Evolutionary conservation across 2,113 vertebrate species (phyloP), one percentile per base, ranked within the genome.

Genomic region (Verasper variegatus): DNA sequence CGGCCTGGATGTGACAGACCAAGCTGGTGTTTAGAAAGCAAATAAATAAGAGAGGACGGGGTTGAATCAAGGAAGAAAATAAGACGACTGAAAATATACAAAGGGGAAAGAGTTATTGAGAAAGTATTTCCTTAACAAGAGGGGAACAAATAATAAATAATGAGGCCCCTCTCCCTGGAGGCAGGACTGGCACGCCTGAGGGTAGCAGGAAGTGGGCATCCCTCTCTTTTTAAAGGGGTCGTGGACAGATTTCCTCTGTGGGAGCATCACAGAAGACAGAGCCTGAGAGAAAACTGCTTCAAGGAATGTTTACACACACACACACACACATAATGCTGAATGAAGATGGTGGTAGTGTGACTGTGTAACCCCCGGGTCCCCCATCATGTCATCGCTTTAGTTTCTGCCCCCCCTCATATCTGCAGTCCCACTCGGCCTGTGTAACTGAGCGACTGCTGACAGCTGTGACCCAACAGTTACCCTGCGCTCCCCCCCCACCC

Each of bases 61-160:
- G 58, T 76, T 76, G 85, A 91, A 88, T 89, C 76, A 83, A 85
- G 84, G 92, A 88, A 87, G 88, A 94, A 91, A 91, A 92, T 90
- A 92, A 89, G 76, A 79, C 92, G 72, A 91, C 91, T 91, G 78
- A 87, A 94, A 94, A 94, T 93, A 95, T 93, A 94, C 94, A 93
- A 90, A 92, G 77, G 52, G 60, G 76, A 81, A 75, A 81, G 90
- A 88, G 87, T 84, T 82, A 88, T 93, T 91, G 92, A 92, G 90
- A 94, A 92, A 92, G 87, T 92, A 93, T 94, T 93, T 94, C 86
- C 89, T 92, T 91, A 92, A 93, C 88, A 91, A 87, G 82, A 91
- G 73, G 68, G 75, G 85, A 92, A 91, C 82, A 88, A 92, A 92
- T 92, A 91, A 92, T 93, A 93, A 91, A 93, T 93, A 64, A 90